These are phyloP conservation scores for Cyprinodon diabolis DNA, from an alignment of 2,797 vertebrate species.

Conservation along the genomic window DNA sequence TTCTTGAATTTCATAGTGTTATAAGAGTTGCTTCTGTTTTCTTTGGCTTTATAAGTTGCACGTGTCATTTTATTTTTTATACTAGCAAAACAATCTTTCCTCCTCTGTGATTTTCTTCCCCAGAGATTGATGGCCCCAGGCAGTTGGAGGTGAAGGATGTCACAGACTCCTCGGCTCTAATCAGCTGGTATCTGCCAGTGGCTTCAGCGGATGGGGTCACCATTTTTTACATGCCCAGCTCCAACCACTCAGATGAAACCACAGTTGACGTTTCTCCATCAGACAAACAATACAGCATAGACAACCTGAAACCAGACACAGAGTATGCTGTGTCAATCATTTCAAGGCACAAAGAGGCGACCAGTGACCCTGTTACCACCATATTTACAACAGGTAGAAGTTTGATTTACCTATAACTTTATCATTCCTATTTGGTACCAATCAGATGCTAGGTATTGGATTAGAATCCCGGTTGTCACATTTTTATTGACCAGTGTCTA, in stretches of 20 bases:
- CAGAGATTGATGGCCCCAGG: constrained; percentile 88
- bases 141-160: constrained; percentile 88
- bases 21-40: too few species aligned
- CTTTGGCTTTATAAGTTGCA: too few species aligned
- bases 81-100: background rate
- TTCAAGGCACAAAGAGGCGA: constrained; percentile 80
- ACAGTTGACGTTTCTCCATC: constrained; percentile 81
- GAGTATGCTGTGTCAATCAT: constrained; percentile 87
- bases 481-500: background rate
- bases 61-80: background rate
- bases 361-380: constrained; percentile 81
- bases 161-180: constrained; percentile 87
- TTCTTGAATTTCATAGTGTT: too few species aligned
- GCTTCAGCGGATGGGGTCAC: constrained; percentile 84
- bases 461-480: background rate
- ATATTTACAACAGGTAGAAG: constrained; percentile 88
- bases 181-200: constrained; percentile 89
- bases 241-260: constrained; percentile 77
- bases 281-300: constrained; percentile 88
- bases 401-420: background rate
- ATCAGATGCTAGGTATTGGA: background rate
- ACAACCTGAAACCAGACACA: constrained; percentile 86
- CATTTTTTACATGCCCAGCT: constrained; percentile 80
- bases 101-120: background rate
- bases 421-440: background rate